Base-by-base conservation (phyloP, 1,140 invertebrate species). In the Saccostrea echinata region DNA sequence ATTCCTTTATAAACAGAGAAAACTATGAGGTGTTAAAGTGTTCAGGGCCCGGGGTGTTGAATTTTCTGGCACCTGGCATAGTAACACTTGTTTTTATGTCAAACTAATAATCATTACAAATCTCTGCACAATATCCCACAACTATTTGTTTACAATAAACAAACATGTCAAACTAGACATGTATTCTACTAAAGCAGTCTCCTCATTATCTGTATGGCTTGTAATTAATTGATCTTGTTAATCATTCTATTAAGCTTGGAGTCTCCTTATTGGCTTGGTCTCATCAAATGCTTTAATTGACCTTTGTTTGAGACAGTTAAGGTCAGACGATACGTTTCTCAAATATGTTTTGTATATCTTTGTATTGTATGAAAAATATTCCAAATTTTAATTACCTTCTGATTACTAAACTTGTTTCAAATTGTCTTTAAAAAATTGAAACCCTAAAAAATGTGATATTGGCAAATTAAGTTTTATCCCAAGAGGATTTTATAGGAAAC, bases 1-100 rank as follows among this genome's bases (percentile, higher is more conserved):
- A 76, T 33, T 76, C 68, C 27, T 76, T 76, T 76, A 76, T 76
- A 76, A 76, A 33, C 68, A 76, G 68, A 30, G 68, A 76, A 76
- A 76, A 11, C 11, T 12, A 33, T 3, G 11, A 76, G 68, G 68
- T 76, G 68, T 76, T 76, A 76, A 76, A 76, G 27, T 76, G 68
- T 76, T 76, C 68, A 76, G 68, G 9, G 68, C 68, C 68, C 0
- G 11, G 4, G 68, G 68, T 76, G 68, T 76, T 33, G 68, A 76
- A 30, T 76, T 76, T 16, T 76, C 24, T 76, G 68, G 27, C 68
- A 76, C 27, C 24, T 76, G 68, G 68, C 68, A 76, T 11, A 76
- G 13, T 30, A 33, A 76, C 68, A 76, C 68, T 33, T 76, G 68
- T 76, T 76, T 33, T 76, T 27, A 76, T 76, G 68, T 76, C 68